Evolutionary conservation across 2,797 vertebrate genomes (phyloP).

Genomic region (Austrolebias charrua): DNA sequence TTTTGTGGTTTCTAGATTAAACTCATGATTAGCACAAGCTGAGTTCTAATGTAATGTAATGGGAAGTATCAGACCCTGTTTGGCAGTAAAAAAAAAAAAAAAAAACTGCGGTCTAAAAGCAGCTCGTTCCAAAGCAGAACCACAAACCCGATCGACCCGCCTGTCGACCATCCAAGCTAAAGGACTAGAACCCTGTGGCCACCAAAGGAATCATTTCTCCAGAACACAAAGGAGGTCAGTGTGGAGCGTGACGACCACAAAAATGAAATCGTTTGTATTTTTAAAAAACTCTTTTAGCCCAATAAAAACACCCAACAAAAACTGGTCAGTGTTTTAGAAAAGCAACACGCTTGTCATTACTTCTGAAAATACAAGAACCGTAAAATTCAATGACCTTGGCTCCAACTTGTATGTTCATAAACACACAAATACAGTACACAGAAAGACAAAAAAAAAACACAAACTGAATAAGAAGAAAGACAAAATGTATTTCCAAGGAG

Average conservation of each 20-base stretch:
- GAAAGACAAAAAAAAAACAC: constrained; percentile 45
- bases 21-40: constrained; percentile 46
- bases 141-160: constrained; percentile 71
- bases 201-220: constrained; percentile 59
- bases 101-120: constrained; percentile 56
- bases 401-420: constrained; percentile 3
- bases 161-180: constrained; percentile 63
- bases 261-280: constrained; percentile 71
- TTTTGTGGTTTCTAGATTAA: constrained; percentile 15
- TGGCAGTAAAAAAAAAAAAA: constrained; percentile 48
- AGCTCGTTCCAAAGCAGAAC: constrained; percentile 66
- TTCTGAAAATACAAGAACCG: constrained; percentile 68
- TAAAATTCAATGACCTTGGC: constrained; percentile 60
- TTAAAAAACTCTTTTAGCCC: constrained; percentile 67
- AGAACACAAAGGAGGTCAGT: constrained; percentile 64
- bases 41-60: constrained; percentile 45
- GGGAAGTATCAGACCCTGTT: constrained; percentile 47
- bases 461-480: constrained; percentile 55
- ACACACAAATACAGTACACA: constrained; percentile 38
- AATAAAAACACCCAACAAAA: constrained; percentile 75
- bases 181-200: constrained; percentile 63
- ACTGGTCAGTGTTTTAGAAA: constrained; percentile 49
- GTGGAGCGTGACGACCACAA: constrained; percentile 62
- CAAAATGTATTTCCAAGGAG: constrained; percentile 47
- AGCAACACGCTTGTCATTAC: constrained; percentile 67